Evolutionary conservation across 2,888 invertebrate species (phyloP).

Genomic region (Rhingia campestris): DNA sequence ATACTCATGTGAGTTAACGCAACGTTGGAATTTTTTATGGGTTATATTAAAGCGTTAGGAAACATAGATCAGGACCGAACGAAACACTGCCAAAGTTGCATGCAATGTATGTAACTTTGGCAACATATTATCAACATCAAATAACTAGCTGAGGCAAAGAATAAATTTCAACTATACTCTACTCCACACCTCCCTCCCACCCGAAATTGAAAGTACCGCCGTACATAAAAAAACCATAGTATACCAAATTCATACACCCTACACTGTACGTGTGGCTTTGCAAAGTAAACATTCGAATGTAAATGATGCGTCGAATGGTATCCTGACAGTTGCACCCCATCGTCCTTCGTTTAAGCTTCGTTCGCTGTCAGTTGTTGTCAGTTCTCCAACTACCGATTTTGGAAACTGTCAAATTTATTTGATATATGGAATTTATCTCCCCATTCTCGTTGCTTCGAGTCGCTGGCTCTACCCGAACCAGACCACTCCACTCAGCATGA

Average conservation of each 20-base stretch:
- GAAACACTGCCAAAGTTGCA: no score
- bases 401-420: conserved; percentile 68
- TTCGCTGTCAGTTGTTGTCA: conserved; percentile 64
- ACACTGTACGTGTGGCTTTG: conserved; percentile 29
- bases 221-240: background rate
- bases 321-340: conserved; percentile 49
- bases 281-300: conserved; percentile 44
- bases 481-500: conserved; percentile 33
- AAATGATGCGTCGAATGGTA: conserved; percentile 49
- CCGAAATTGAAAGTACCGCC: no score
- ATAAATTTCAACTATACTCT: no score
- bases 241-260: background rate
- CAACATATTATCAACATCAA: no score
- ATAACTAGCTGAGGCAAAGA: no score
- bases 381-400: conserved; percentile 50
- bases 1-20: no score
- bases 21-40: no score
- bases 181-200: no score
- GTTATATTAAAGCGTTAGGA: no score
- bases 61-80: no score
- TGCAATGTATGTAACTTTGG: no score
- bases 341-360: background rate
- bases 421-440: conserved; percentile 55
- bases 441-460: no score
- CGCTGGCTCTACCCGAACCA: background rate